Evolutionary conservation across 1,140 invertebrate genomes (phyloP).

Genomic region (Periplaneta americana): DNA sequence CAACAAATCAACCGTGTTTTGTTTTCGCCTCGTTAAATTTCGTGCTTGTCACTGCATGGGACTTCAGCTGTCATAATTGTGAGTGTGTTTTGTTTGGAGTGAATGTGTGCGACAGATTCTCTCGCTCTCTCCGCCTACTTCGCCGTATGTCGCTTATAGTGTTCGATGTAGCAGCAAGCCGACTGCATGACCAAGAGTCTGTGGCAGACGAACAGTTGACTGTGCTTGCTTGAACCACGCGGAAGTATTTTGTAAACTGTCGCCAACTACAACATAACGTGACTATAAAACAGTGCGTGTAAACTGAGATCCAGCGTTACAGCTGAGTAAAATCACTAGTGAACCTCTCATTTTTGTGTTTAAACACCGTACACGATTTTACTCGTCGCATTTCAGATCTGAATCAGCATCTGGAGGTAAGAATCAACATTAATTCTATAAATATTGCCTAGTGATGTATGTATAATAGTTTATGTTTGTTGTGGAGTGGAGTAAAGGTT

Average conservation of each 20-base stretch:
- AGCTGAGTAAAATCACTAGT: neutral
- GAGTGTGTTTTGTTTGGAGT: too few species aligned
- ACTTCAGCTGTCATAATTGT: neutral
- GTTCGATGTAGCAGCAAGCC: neutral
- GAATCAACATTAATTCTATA: too few species aligned
- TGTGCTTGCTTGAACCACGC: neutral
- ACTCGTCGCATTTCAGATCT: neutral
- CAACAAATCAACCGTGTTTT: neutral
- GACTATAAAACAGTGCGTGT: neutral
- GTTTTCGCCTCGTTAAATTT: neutral
- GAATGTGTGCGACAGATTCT: neutral
- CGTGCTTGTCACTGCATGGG: neutral
- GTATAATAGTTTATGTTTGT: too few species aligned
- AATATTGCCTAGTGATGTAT: too few species aligned
- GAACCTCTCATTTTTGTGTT: too few species aligned
- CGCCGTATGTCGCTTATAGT: too few species aligned
- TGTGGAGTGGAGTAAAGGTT: too few species aligned
- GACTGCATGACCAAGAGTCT: too few species aligned
- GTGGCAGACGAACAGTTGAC: too few species aligned
- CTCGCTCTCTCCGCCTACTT: neutral
- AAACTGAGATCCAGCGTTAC: neutral
- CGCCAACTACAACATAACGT: neutral
- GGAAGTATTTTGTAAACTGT: neutral
- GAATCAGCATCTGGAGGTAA: neutral
- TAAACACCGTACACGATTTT: too few species aligned